Evolutionary conservation across 2,888 invertebrate genomes (phyloP), one percentile per base, ranked within the genome.

Genomic region (Nomada ferruginata): DNA sequence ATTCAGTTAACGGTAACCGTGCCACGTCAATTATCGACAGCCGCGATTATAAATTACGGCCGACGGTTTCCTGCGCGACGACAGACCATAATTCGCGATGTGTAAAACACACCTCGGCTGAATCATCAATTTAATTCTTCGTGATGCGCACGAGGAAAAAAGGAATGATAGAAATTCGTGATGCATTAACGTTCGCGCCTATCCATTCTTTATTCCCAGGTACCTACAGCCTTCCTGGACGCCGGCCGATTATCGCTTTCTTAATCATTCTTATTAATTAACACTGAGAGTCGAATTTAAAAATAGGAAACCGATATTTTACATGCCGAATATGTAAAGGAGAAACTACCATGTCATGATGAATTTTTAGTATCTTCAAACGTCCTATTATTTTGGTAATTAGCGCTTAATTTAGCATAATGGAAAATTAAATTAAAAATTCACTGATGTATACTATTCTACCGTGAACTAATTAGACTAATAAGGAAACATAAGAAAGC

Each of bases 1-100:
- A 82, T 74, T 74, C 82, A 60, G 74, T 78, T 82, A 83, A 83
- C 78, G 82, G 74, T 75, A 82, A 83, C 83, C 74, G 59, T 59
- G 71, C 63, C 75, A n/a, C 83, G 83, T 83, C 83, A 79, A 87
- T 87, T 86, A 86, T 87, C 87, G 86, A 79, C 85, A 80, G 75
- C 63, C 53, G 50, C 79, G 80, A 87, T 86, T 87, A 87, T 87
- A 83, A 87, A 87, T 87, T 75, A 74, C 74, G 60, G 66, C 69
- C 63, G 59, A 52, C 72, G 72, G 59, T 85, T 76, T 80, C 57
- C 70, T 50, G 47, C 26, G 60, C 73, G 75, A 60, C 78, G 85
- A 83, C 76, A 71, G 61, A 76, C 70, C 71, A 74, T 75, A 81
- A 76, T 79, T 66, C 83, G 78, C 78, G 60, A 83, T 70, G 76